Percentiles rank a stretch among this genome's conserved stretches.
These are phyloP conservation scores for Aldrovandia affinis DNA, from an alignment of 2,797 vertebrate species.

Conservation along the genomic window DNA sequence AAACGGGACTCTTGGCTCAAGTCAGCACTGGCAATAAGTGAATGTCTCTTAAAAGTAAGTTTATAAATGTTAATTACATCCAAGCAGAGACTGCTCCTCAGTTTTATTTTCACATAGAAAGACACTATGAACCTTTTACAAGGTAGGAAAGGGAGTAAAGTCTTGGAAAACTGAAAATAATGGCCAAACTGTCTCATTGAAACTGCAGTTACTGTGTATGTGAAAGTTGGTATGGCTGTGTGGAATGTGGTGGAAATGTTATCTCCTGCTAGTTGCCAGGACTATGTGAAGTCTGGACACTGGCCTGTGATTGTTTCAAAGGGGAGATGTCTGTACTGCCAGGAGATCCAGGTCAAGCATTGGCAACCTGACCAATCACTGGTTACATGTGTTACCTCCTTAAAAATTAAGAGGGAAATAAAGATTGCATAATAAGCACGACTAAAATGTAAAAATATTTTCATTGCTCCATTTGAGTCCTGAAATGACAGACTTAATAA, in stretches of 20 bases:
- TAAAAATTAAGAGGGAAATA: background rate
- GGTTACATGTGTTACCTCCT: background rate
- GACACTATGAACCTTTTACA: background rate
- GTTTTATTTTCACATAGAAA: background rate
- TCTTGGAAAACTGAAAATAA: constrained; percentile 11
- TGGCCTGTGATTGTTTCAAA: constrained; percentile 48
- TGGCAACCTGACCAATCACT: background rate
- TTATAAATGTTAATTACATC: background rate
- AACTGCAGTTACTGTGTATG: constrained; percentile 45
- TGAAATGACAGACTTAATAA: too few species aligned
- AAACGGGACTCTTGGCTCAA: too few species aligned
- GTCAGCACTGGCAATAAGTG: background rate
- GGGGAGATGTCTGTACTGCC: background rate
- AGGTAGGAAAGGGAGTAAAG: background rate
- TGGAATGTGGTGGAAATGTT: constrained; percentile 41
- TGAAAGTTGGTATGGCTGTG: constrained; percentile 56
- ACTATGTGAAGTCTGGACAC: constrained; percentile 42
- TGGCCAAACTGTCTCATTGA: constrained; percentile 55
- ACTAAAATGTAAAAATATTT: too few species aligned
- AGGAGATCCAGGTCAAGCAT: background rate
- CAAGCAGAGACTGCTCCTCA: background rate
- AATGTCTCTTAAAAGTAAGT: background rate
- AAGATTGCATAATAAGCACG: too few species aligned
- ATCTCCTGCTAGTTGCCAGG: constrained; percentile 44
- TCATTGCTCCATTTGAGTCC: too few species aligned